Base-by-base conservation (phyloP, 1,140 invertebrate species). In the Cherax destructor region DNA sequence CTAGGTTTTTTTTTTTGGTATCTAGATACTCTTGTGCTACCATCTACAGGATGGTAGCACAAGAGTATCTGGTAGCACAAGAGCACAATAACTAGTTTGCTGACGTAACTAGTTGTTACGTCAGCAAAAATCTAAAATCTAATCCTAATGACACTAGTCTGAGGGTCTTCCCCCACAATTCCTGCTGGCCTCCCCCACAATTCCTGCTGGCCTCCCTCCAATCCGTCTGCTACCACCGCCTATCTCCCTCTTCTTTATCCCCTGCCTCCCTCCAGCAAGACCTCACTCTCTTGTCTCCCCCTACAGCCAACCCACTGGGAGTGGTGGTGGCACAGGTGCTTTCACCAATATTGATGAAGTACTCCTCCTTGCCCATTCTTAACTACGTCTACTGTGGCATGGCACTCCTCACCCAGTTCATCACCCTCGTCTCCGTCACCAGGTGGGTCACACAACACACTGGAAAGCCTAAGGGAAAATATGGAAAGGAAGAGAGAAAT, bases 291-390 rank as follows among this genome's bases (percentile, higher is more conserved):
- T 30, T 69, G 76, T 47, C 65, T 30, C 41, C 69, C 1, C 3
- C 83, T 47, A 76, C 90, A 93, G 92, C 92, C n/a, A 93, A 93
- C 78, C 91, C 92, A 0, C 52, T 93, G 30, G 92, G 92, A 24
- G 92, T 93, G 50, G 83, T 93, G 69, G 74, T 93, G 49, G 88
- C 90, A 9, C 86, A 92, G 77, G 83, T 89, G 16, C 65, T 74
- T 0, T 83, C 90, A 7, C 92, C 92, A n/a, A 56, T 91, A 11
- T 69, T 92, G 61, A 87, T 93, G 18, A 59, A 52, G 16, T 61
- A 74, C 9, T 61, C 79, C 6, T 61, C 92, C 10, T 24, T 93
- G 11, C 86, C 90, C n/a, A 69, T 69, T 4, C 87, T 92, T 56
- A 93, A 93, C 78, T 93, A 92, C 47, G 87, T 92, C 18, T 92